A percentile compares a stretch with the other conserved stretches of the same genome.
phyloP scores from a whole-genome alignment of 1,140 invertebrate genomes.

The Drosophila subobscura region DNA sequence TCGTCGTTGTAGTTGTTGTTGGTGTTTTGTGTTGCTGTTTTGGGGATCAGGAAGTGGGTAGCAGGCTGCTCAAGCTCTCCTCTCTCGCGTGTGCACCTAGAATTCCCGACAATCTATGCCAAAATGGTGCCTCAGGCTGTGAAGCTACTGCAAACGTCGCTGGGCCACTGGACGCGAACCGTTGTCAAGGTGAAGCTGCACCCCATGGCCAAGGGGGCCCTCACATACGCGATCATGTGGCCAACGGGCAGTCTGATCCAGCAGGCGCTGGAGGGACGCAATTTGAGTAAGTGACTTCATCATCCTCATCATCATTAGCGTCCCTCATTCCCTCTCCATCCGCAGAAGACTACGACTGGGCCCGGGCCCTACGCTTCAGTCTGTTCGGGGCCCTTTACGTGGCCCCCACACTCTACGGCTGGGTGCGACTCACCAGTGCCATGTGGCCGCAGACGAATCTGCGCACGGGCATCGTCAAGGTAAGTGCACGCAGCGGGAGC shows the following conservation, averaged over 20 bases:
- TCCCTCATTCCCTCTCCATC: conserved; percentile 5
- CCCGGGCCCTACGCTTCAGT: conserved; percentile 86
- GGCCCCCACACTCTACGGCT: conserved; percentile 89
- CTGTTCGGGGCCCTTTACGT: conserved; percentile 89
- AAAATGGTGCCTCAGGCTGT: conserved; percentile 38
- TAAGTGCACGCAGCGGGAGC: conserved; percentile 72
- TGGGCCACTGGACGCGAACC: conserved; percentile 33
- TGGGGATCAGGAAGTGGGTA: conserved; percentile 3
- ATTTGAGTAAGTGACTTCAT: conserved; percentile 68
- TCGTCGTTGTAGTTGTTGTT: conserved; percentile 13
- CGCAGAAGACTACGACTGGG: conserved; percentile 85
- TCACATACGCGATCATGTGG: conserved; percentile 90
- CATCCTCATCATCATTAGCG: neutral
- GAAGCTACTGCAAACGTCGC: conserved; percentile 34
- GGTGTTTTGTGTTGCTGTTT: neutral
- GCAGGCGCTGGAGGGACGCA: conserved; percentile 85
- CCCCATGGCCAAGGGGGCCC: conserved; percentile 87
- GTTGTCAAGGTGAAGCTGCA: conserved; percentile 45
- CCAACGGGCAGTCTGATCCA: conserved; percentile 87
- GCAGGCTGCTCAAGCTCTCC: conserved; percentile 1
- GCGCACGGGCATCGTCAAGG: conserved; percentile 88
- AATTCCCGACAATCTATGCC: conserved; percentile 12
- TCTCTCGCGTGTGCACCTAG: neutral
- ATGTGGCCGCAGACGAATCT: conserved; percentile 88
- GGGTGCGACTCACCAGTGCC: conserved; percentile 87